Evolutionary conservation across 2,797 vertebrate genomes (phyloP), one percentile per base, ranked within the genome.

Genomic region (Margarornis squamiger): DNA sequence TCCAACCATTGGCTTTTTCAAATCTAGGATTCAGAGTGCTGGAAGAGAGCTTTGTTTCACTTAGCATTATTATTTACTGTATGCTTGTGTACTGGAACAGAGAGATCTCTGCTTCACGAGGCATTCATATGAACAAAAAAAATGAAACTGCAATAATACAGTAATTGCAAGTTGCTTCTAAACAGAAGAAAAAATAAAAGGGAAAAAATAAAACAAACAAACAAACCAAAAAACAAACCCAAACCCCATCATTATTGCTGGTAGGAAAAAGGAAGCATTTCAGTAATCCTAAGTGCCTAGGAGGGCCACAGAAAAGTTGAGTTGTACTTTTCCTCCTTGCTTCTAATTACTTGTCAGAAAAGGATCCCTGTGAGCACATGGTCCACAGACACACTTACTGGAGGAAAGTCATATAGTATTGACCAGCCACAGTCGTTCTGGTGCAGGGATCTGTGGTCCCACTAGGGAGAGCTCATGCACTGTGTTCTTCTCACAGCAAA

Each of bases 391-490:
- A 2, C n/a, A 34, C 9, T 18, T 41, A 10, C 30, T 41, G 1
- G 4, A 39, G 29, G 20, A 29, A 86, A 32, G 3, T 17, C 18
- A 6, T 6, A 6, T 2, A 49, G 32, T 4, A 9, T 0, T 0
- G 1, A 61, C 2, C 21, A 43, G 5, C 3, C 26, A 4, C 5
- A 18, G 17, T 3, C 59, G 23, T 57, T 65, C 26, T 6, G 2
- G 8, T 61, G 91, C 75, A 92, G 52, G 12, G 14, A 61, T 83
- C 58, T 27, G 34, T 46, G 43, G 51, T 26, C 43, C 92, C 95
- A 77, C 88, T 86, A 97, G 95, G 68, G 88, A 38, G 95, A 91
- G 94, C 92, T 94, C 92, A 74, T 10, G 65, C 38, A 72, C 81
- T 2, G 3, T 2, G 5, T 15, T 55, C 51, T 17, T 15, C 49